These are phyloP conservation scores for Rhea pennata DNA, from an alignment of 2,113 vertebrate species.

Conservation along the genomic window DNA sequence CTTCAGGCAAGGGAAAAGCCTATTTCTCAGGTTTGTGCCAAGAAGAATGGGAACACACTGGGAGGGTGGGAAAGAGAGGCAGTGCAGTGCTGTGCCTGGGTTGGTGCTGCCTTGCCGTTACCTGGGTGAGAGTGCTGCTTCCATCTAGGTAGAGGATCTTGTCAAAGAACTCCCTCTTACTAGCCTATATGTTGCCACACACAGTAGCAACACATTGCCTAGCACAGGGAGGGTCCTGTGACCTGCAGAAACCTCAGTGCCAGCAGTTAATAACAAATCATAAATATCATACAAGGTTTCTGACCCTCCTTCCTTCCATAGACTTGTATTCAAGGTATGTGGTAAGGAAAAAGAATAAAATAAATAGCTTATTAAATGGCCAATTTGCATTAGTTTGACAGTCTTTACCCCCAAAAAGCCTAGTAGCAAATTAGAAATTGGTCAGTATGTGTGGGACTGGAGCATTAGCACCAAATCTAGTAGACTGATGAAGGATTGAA, in stretches of 20 bases:
- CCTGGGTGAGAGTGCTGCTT: background rate
- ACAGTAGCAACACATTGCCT: background rate
- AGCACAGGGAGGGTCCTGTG: background rate
- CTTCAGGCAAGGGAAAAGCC: background rate
- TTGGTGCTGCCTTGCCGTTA: background rate
- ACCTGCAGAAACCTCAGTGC: constrained; percentile 10
- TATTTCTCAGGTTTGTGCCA: background rate
- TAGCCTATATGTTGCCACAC: background rate
- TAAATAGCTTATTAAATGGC: constrained; percentile 28
- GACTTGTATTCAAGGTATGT: constrained; percentile 52
- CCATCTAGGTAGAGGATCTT: background rate
- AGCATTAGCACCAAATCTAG: constrained; percentile 8
- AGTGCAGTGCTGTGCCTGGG: accelerated
- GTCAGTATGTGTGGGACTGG: background rate
- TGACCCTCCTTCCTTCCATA: constrained; percentile 60
- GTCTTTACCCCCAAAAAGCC: constrained; percentile 33
- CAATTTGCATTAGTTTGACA: constrained; percentile 16
- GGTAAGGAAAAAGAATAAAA: constrained; percentile 63
- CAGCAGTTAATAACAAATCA: constrained; percentile 63
- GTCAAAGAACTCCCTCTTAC: background rate
- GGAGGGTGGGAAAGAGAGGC: background rate
- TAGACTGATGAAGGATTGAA: background rate
- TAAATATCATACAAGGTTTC: constrained; percentile 39
- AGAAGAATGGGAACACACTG: background rate
- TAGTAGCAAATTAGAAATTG: constrained; percentile 34